phyloP scores from a whole-genome alignment of 2,797 vertebrate genomes.

The Pipistrellus kuhlii region DNA sequence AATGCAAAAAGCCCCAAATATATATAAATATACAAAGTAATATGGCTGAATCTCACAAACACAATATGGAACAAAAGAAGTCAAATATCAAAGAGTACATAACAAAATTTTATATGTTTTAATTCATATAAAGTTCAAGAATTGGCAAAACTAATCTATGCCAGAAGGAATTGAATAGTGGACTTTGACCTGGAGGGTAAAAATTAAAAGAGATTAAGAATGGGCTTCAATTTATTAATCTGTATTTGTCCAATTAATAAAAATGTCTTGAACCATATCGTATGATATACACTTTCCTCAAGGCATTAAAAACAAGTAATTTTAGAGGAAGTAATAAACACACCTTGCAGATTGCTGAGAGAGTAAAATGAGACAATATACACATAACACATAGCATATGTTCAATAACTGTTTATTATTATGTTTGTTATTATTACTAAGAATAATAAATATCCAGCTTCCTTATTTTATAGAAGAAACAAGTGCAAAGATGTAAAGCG shows the following conservation, averaged over 20 bases:
- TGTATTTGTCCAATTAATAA: constrained; percentile 10
- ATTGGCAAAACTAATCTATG: neutral
- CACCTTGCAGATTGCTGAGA: neutral
- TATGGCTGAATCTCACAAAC: neutral
- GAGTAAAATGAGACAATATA: constrained; percentile 6
- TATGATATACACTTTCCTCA: neutral
- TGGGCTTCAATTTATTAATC: neutral
- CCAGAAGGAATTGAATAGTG: neutral
- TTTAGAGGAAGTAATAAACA: neutral
- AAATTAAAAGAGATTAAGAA: neutral
- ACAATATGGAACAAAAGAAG: neutral
- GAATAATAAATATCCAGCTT: neutral
- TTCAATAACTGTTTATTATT: neutral
- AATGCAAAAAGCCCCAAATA: neutral
- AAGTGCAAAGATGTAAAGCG: neutral
- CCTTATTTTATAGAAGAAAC: neutral
- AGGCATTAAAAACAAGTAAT: constrained; percentile 1
- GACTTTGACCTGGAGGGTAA: neutral
- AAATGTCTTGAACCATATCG: constrained; percentile 1
- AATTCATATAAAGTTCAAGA: neutral
- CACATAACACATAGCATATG: neutral
- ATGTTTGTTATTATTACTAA: neutral
- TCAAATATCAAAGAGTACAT: neutral
- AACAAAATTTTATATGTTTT: neutral
- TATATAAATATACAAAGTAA: neutral